Conservation (phyloP, 92 coral and sea anemone species). For the Porites rus region DNA sequence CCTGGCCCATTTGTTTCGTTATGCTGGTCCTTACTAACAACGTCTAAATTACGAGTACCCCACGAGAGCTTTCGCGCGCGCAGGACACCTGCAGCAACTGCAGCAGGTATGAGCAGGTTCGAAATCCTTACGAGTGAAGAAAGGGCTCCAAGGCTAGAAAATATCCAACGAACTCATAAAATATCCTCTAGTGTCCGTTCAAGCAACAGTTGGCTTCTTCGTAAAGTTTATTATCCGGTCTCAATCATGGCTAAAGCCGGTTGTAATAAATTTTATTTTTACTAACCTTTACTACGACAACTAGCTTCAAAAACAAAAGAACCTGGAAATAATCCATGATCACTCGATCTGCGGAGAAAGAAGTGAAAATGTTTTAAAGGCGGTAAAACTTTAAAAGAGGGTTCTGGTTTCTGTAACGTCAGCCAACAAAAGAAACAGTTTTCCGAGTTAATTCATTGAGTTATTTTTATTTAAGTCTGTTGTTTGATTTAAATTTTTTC, state of each 20-base stretch:
- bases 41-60: not conserved
- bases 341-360: constrained; percentile 6
- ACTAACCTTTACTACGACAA: constrained; percentile 23
- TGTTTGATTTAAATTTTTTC: not conserved
- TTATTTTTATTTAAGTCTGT: not conserved
- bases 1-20: no score
- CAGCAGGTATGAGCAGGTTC: constrained; percentile 27
- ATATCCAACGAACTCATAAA: no score
- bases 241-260: no score
- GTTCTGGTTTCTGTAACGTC: not conserved
- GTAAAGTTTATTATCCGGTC: not conserved
- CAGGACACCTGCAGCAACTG: not conserved
- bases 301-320: constrained; percentile 41
- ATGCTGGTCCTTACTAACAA: not conserved
- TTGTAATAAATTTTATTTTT: not conserved
- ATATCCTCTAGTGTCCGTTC: no score
- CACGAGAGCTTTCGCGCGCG: not conserved
- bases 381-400: no score
- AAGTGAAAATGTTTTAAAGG: not conserved
- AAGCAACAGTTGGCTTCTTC: not conserved
- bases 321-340: constrained; percentile 29
- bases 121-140: not conserved
- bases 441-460: not conserved
- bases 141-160: no score
- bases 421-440: not conserved